phyloP scores from a whole-genome alignment of 2,797 vertebrate species.

The Cygnus olor region DNA sequence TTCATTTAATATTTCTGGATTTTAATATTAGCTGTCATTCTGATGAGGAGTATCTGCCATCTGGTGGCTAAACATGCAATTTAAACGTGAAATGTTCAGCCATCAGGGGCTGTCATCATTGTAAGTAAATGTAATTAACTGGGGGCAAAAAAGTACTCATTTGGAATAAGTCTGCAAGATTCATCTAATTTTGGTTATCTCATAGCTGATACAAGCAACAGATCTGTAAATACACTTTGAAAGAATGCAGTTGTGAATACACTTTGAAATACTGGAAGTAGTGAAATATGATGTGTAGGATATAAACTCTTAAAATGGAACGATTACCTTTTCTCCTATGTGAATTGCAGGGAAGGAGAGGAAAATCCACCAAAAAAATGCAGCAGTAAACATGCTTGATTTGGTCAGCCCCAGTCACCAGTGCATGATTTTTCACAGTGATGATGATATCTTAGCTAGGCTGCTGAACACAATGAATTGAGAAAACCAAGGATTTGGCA shows the following conservation, averaged over 20 bases:
- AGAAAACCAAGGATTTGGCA: background rate
- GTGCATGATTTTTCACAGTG: background rate
- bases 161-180: background rate
- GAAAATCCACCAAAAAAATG: background rate
- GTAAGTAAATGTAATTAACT: background rate
- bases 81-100: fast-evolving
- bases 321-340: background rate
- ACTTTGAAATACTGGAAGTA: background rate
- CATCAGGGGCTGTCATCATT: fast-evolving
- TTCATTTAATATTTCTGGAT: background rate
- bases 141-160: background rate
- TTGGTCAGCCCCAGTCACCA: background rate
- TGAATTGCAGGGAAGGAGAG: fast-evolving
- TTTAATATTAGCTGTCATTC: background rate
- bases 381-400: background rate
- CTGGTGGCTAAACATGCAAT: background rate
- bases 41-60: background rate
- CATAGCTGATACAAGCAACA: background rate
- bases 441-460: background rate
- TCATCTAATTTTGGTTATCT: background rate
- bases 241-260: background rate
- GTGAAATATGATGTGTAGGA: background rate
- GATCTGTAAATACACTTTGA: background rate
- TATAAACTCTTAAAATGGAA: background rate
- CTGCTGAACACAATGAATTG: background rate